Conservation (phyloP, 2,797 vertebrate genomes). For the Varecia variegata region DNA sequence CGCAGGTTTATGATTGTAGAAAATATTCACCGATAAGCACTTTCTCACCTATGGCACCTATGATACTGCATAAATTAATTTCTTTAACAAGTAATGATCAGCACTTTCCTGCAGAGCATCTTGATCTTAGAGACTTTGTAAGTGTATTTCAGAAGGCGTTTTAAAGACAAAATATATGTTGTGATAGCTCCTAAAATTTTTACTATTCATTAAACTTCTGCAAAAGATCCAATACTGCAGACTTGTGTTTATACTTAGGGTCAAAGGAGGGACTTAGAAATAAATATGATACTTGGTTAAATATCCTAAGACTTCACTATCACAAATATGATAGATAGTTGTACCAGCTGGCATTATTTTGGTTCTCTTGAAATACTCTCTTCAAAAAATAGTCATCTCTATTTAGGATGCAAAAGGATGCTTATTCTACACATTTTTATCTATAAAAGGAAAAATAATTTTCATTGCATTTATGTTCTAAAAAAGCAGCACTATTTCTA, state of each 20-base stretch:
- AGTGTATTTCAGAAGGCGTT: constrained; percentile 52
- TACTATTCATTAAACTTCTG: neutral
- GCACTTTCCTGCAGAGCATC: constrained; percentile 2
- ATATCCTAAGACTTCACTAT: neutral
- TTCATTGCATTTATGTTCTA: constrained; percentile 5
- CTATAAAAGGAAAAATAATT: neutral
- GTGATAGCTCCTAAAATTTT: neutral
- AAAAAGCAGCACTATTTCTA: constrained; percentile 36
- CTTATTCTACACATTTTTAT: neutral
- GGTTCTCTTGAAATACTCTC: constrained; percentile 50
- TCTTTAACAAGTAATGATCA: constrained; percentile 55
- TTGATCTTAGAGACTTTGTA: constrained; percentile 1
- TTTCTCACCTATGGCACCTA: constrained; percentile 45
- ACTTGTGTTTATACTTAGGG: neutral
- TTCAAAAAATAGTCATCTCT: constrained; percentile 34
- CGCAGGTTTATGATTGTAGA: constrained; percentile 28
- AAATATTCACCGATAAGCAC: constrained; percentile 51
- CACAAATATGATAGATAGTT: constrained; percentile 56
- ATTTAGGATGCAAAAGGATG: constrained; percentile 49
- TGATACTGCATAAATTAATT: constrained; percentile 51
- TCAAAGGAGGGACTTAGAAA: neutral
- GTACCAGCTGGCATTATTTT: constrained; percentile 33
- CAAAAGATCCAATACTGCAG: neutral
- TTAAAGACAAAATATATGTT: neutral
- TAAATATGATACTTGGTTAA: constrained; percentile 11